A percentile compares a stretch with the other conserved stretches of the same genome.
Evolutionary conservation across 2,797 vertebrate species (phyloP).

Genomic region (Thripadectes ignobilis): DNA sequence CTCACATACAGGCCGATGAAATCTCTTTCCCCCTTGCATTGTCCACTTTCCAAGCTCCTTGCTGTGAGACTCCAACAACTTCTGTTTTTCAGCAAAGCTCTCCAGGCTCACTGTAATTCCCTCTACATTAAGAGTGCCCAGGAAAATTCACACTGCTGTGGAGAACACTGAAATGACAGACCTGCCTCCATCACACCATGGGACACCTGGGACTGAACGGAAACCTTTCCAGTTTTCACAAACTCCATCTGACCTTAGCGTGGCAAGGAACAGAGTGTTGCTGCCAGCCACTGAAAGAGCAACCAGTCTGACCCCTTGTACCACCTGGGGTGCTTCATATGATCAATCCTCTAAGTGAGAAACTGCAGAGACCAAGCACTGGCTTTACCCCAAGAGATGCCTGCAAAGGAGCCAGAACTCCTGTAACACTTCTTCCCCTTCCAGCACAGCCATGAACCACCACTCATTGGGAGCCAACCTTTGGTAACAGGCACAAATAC

Average conservation of each 20-base stretch:
- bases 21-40: neutral
- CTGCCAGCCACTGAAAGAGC: neutral
- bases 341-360: neutral
- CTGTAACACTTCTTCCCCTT: neutral
- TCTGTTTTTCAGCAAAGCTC: neutral
- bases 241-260: rapidly evolving
- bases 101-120: neutral
- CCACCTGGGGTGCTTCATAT: neutral
- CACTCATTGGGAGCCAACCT: neutral
- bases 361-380: neutral
- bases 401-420: neutral
- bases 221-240: neutral
- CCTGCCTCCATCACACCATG: neutral
- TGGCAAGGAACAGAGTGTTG: neutral
- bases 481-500: neutral
- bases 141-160: neutral
- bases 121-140: rapidly evolving
- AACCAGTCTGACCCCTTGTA: neutral
- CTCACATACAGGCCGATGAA: neutral
- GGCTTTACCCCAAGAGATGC: neutral
- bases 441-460: neutral
- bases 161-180: neutral
- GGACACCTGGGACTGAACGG: neutral
- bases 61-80: neutral
- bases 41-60: neutral